phyloP scores from a whole-genome alignment of 2,797 vertebrate species.

The Intellagama lesueurii region DNA sequence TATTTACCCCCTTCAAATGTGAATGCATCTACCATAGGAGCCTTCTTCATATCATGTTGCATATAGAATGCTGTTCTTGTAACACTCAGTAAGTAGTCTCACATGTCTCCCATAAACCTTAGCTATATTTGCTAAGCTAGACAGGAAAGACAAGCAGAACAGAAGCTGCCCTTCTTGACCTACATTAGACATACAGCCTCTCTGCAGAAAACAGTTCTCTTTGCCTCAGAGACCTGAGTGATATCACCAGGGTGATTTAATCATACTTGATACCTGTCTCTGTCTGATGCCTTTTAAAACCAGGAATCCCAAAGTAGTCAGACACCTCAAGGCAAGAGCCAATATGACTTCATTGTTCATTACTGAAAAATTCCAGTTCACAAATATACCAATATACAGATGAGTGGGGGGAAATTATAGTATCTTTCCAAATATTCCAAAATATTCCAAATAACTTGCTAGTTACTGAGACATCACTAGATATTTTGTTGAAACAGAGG shows the following conservation, averaged over 20 bases:
- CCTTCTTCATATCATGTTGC: conserved; percentile 58
- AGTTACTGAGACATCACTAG: too few relatives aligned
- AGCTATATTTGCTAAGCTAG: conserved; percentile 56
- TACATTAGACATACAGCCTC: conserved; percentile 50
- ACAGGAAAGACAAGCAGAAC: conserved; percentile 57
- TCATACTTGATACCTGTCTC: conserved; percentile 19
- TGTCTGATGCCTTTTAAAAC: background rate
- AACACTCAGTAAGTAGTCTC: conserved; percentile 72
- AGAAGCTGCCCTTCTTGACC: conserved; percentile 57
- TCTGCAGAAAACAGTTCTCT: conserved; percentile 36
- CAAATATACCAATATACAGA: background rate
- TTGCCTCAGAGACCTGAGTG: conserved; percentile 26
- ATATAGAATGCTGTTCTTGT: conserved; percentile 55
- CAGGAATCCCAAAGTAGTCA: background rate
- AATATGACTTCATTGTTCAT: background rate
- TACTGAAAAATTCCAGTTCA: background rate
- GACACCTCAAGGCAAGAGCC: background rate
- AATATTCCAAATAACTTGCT: too few relatives aligned
- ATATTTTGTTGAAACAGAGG: background rate
- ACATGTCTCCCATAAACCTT: conserved; percentile 62
- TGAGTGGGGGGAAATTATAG: background rate
- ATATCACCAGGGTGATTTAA: conserved; percentile 30
- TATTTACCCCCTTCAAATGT: conserved; percentile 65
- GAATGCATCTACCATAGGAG: conserved; percentile 49
- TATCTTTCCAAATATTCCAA: too few relatives aligned